These are phyloP conservation scores for Ornithoptera priamus DNA, from an alignment of 2,888 invertebrate genomes.

Conservation along the genomic window DNA sequence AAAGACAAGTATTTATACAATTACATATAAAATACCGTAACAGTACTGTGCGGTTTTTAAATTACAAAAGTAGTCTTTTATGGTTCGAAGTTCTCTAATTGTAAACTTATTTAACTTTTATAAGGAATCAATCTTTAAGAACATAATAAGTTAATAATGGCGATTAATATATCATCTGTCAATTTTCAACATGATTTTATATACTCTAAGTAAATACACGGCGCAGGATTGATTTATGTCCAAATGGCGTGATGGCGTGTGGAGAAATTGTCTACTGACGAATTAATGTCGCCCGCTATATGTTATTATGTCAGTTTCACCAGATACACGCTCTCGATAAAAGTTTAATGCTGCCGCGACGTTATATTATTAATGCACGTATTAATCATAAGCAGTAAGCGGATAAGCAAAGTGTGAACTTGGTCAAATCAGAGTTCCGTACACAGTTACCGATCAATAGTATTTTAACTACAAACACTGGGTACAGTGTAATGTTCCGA, in stretches of 20 bases:
- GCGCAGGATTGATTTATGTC: slow-evolving; percentile 23
- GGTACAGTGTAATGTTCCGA: too few species aligned
- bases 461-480: neutral
- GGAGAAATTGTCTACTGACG: slow-evolving; percentile 24
- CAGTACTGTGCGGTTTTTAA: neutral
- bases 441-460: neutral
- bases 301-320: slow-evolving; percentile 26
- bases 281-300: slow-evolving; percentile 24
- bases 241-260: slow-evolving; percentile 27
- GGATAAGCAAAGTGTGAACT: neutral
- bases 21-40: neutral
- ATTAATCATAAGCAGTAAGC: slow-evolving; percentile 11
- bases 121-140: neutral
- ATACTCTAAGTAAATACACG: slow-evolving; percentile 20
- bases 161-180: neutral
- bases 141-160: neutral
- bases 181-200: slow-evolving; percentile 3
- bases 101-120: too few species aligned
- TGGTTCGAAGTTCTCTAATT: too few species aligned
- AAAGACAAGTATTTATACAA: neutral
- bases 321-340: slow-evolving; percentile 27
- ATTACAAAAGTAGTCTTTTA: neutral
- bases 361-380: slow-evolving; percentile 24
- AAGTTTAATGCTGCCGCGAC: slow-evolving; percentile 22
- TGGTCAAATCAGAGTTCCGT: neutral